A percentile compares a stretch with the other conserved stretches of the same genome.
These are phyloP conservation scores for Calliphora vicina DNA, from an alignment of 1,140 invertebrate genomes.

Conservation along the genomic window DNA sequence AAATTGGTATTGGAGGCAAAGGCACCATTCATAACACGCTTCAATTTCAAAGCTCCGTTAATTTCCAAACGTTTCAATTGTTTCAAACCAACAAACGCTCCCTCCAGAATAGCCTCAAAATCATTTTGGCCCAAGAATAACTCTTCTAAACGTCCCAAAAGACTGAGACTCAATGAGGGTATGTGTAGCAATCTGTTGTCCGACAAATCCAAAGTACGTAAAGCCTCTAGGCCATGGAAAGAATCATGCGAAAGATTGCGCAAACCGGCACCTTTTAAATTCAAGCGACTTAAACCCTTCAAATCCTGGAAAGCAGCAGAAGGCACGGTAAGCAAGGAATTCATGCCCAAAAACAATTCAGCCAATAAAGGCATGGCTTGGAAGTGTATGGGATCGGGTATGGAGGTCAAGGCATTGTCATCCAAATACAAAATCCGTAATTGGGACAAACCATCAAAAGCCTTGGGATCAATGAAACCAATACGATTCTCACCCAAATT, in stretches of 20 bases:
- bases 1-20: constrained; percentile 83
- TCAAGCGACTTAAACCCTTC: constrained; percentile 76
- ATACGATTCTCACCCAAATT: constrained; percentile 89
- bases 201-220: constrained; percentile 78
- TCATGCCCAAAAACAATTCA: constrained; percentile 84
- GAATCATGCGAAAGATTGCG: constrained; percentile 78
- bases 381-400: constrained; percentile 74
- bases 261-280: constrained; percentile 81
- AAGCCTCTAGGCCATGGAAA: constrained; percentile 76
- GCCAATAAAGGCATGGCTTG: constrained; percentile 78
- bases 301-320: constrained; percentile 81
- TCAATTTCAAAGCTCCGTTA: constrained; percentile 76
- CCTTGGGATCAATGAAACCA: constrained; percentile 77
- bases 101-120: constrained; percentile 72
- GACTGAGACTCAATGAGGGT: constrained; percentile 77
- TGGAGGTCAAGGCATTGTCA: constrained; percentile 80
- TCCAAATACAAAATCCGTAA: constrained; percentile 83
- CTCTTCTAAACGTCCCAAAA: constrained; percentile 78
- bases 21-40: constrained; percentile 76
- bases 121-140: constrained; percentile 84
- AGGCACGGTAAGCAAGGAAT: constrained; percentile 76
- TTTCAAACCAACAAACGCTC: constrained; percentile 78
- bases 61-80: constrained; percentile 81
- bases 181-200: constrained; percentile 79
- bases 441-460: constrained; percentile 81